Conservation (phyloP, 1,140 invertebrate genomes). For the Bathynomus jamesi region DNA sequence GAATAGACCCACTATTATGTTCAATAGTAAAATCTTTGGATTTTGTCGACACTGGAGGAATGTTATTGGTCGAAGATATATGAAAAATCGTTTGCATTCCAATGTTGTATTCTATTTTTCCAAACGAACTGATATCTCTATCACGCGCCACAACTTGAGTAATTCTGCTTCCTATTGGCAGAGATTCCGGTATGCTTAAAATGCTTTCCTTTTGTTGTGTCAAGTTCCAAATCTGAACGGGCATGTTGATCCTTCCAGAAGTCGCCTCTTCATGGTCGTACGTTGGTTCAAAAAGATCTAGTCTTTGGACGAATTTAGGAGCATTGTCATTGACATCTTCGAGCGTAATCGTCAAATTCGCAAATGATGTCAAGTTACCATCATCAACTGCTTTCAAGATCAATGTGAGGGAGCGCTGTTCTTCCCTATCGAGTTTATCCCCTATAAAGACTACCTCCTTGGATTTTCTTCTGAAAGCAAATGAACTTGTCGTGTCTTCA, state of each 20-base stretch:
- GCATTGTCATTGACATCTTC: conserved; percentile 77
- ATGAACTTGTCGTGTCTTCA: conserved; percentile 65
- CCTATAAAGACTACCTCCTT: conserved; percentile 56
- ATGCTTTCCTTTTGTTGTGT: conserved; percentile 13
- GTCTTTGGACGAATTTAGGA: conserved; percentile 47
- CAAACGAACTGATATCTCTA: conserved; percentile 42
- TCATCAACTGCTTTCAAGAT: conserved; percentile 64
- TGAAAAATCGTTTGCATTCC: not conserved
- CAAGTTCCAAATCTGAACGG: conserved; percentile 4
- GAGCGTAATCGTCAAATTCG: conserved; percentile 59
- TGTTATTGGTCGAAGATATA: not conserved
- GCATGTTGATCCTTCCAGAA: conserved; percentile 17
- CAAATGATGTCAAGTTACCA: conserved; percentile 54
- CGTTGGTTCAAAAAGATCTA: conserved; percentile 14
- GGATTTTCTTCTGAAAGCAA: conserved; percentile 60
- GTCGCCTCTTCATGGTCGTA: conserved; percentile 7
- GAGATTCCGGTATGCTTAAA: conserved; percentile 44
- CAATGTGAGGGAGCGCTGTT: conserved; percentile 58
- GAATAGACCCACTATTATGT: not conserved
- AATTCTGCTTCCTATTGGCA: conserved; percentile 46
- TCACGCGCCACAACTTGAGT: conserved; percentile 46
- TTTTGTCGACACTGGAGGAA: not conserved
- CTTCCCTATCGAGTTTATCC: conserved; percentile 61
- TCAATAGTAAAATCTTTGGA: conserved; percentile 11
- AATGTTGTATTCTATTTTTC: not conserved